Percentiles rank a stretch among this genome's conserved stretches.
phyloP scores from a whole-genome alignment of 2,113 vertebrate species.

The Ranitomeya variabilis region DNA sequence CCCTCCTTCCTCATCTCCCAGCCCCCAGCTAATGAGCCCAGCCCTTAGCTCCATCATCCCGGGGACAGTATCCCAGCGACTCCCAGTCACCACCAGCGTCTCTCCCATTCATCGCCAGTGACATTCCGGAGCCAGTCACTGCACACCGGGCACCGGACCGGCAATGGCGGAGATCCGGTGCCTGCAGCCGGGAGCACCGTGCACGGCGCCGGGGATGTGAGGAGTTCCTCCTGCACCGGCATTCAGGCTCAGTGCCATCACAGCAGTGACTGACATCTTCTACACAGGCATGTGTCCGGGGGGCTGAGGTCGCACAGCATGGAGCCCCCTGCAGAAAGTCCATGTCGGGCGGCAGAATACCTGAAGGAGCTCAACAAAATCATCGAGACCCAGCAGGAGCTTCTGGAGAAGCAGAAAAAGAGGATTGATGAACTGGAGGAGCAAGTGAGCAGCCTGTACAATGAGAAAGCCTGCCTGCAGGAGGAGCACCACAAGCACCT shows the following conservation, averaged over 20 bases:
- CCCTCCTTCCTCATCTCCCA: constrained; percentile 31
- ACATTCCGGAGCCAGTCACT: not conserved
- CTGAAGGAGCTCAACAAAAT: constrained; percentile 84
- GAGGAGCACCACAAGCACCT: constrained; percentile 90
- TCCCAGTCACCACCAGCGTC: constrained; percentile 29
- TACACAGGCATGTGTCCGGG: constrained; percentile 39
- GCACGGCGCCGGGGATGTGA: not conserved
- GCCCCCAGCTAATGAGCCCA: constrained; percentile 40
- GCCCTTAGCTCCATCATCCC: constrained; percentile 40
- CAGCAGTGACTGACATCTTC: not conserved
- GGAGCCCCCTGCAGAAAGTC: constrained; percentile 86
- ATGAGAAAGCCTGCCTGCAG: constrained; percentile 65
- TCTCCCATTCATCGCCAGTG: constrained; percentile 11
- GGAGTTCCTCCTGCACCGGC: not conserved
- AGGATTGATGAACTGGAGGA: constrained; percentile 88
- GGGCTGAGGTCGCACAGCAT: constrained; percentile 73
- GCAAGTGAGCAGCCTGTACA: constrained; percentile 84
- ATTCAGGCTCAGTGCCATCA: not conserved
- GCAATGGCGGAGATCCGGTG: not conserved
- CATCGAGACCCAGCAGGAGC: constrained; percentile 88
- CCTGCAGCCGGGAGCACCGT: not conserved
- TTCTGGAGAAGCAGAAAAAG: constrained; percentile 85
- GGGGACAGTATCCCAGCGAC: constrained; percentile 24
- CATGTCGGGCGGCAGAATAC: constrained; percentile 87
- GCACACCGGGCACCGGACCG: not conserved